Evolutionary conservation across 2,888 invertebrate genomes (phyloP).

Genomic region (Drosophila kokeensis): DNA sequence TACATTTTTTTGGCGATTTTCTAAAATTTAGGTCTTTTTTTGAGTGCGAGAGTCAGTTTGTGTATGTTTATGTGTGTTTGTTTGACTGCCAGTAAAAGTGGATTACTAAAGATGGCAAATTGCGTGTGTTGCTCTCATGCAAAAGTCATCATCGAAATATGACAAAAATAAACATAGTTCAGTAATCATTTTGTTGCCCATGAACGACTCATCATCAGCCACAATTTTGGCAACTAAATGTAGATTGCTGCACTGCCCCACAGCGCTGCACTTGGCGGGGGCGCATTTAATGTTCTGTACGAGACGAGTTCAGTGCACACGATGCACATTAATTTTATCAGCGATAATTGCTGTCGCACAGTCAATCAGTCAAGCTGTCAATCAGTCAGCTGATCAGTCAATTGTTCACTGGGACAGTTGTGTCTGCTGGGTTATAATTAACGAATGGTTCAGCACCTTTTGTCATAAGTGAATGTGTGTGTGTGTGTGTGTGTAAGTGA

Average conservation of each 20-base stretch:
- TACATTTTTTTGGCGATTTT: neutral
- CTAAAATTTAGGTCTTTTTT: neutral
- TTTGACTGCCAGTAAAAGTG: constrained; percentile 50
- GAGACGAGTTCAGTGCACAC: constrained; percentile 46
- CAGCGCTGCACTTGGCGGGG: constrained; percentile 22
- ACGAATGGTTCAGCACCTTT: constrained; percentile 37
- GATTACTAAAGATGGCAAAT: constrained; percentile 60
- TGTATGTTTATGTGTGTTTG: constrained; percentile 12
- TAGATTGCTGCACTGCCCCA: constrained; percentile 8
- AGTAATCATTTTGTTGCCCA: too few relatives aligned
- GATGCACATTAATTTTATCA: constrained; percentile 62
- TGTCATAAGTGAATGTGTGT: constrained; percentile 6
- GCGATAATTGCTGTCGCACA: constrained; percentile 45
- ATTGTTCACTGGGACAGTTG: constrained; percentile 31
- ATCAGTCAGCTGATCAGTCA: constrained; percentile 19
- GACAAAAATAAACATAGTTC: constrained; percentile 27
- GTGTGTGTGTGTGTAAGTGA: constrained; percentile 37
- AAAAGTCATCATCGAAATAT: constrained; percentile 35
- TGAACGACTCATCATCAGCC: constrained; percentile 27
- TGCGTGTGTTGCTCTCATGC: constrained; percentile 31
- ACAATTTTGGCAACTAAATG: constrained; percentile 35
- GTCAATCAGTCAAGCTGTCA: constrained; percentile 22
- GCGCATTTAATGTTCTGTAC: constrained; percentile 47
- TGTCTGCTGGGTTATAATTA: constrained; percentile 60
- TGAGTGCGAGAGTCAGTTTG: neutral